Percentiles rank a stretch among this genome's conserved stretches.
phyloP scores from a whole-genome alignment of 2,797 vertebrate genomes.

The Semaprochilodus insignis region DNA sequence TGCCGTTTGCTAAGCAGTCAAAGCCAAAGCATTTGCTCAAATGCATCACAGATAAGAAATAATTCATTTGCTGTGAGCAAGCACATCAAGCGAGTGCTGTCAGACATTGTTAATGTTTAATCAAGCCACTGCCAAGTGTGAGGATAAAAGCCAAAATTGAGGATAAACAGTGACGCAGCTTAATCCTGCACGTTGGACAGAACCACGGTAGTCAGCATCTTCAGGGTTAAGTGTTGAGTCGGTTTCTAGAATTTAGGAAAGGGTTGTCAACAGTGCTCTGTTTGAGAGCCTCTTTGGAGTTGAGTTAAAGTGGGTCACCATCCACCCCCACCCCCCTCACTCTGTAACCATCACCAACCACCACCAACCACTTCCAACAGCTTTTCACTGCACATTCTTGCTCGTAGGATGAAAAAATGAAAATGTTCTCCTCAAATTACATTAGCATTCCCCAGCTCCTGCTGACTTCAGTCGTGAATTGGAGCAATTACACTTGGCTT shows the following conservation, averaged over 20 bases:
- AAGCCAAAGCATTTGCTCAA: conserved; percentile 29
- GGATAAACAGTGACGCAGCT: conserved; percentile 4
- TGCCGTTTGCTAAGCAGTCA: conserved; percentile 24
- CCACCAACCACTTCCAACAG: neutral
- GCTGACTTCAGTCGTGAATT: conserved; percentile 32
- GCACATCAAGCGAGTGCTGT: conserved; percentile 36
- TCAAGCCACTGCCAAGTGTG: conserved; percentile 26
- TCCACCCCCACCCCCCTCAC: neutral
- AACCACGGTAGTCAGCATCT: conserved; percentile 15
- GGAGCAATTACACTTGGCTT: conserved; percentile 23
- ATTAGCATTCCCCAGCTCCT: conserved; percentile 47
- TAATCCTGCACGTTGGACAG: conserved; percentile 7
- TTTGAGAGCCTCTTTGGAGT: conserved; percentile 19
- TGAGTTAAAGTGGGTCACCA: conserved; percentile 50
- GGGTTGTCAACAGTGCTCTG: conserved; percentile 1
- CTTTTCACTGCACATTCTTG: conserved; percentile 28
- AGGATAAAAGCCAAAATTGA: neutral
- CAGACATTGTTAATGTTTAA: conserved; percentile 48
- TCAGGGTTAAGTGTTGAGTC: conserved; percentile 20
- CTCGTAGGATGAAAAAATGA: conserved; percentile 10
- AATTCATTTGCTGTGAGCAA: conserved; percentile 42
- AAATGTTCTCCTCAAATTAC: conserved; percentile 44
- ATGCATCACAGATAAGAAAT: conserved; percentile 54
- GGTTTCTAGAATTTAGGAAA: conserved; percentile 21
- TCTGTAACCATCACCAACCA: neutral